These are phyloP conservation scores for Amphipoea lucens DNA, from an alignment of 2,888 invertebrate genomes.

Conservation along the genomic window DNA sequence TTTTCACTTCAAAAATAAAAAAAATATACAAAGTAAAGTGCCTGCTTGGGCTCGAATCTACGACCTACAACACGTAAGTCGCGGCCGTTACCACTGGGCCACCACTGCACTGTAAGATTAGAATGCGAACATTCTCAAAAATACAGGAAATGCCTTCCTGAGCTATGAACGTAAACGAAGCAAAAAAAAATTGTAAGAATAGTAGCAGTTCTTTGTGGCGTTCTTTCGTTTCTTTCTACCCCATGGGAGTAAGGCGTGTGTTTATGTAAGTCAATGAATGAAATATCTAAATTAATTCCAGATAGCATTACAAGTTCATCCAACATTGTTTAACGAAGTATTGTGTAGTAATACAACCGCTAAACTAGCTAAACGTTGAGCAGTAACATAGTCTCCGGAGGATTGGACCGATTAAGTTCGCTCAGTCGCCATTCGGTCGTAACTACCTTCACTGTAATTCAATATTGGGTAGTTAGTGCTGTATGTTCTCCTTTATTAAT, in stretches of 20 bases:
- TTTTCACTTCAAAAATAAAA: too few relatives aligned
- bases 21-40: too few relatives aligned
- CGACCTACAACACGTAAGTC: too few relatives aligned
- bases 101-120: background rate
- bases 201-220: background rate
- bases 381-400: constrained; percentile 53
- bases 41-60: too few relatives aligned
- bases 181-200: background rate
- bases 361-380: constrained; percentile 42
- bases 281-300: too few relatives aligned
- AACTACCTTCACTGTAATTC: constrained; percentile 52
- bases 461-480: constrained; percentile 40
- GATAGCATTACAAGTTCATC: background rate
- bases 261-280: background rate
- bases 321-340: constrained; percentile 34
- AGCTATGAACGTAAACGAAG: background rate
- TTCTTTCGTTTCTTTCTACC: background rate
- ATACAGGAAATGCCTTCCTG: background rate
- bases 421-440: constrained; percentile 37
- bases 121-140: background rate
- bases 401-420: constrained; percentile 51
- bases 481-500: constrained; percentile 20
- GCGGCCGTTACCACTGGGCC: too few relatives aligned
- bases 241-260: background rate
- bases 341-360: constrained; percentile 34